Evolutionary conservation across 2,888 invertebrate species (phyloP).

Genomic region (Orchesellides sinensis): DNA sequence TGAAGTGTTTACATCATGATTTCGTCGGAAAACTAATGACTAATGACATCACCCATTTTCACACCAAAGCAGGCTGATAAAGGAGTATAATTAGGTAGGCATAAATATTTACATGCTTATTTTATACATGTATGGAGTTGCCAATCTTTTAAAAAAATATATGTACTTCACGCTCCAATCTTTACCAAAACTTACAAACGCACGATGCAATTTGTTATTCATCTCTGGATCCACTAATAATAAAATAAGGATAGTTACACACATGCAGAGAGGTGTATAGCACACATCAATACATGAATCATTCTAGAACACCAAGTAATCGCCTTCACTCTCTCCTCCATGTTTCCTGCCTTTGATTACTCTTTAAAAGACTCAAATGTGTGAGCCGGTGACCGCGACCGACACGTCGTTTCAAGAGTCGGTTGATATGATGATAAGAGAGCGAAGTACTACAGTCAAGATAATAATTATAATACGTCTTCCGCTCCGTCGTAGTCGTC

Average conservation of each 20-base stretch:
- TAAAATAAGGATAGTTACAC: too few relatives aligned
- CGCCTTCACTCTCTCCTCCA: not conserved
- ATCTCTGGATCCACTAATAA: too few relatives aligned
- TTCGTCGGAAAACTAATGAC: conserved; percentile 15
- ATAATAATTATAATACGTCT: conserved; percentile 60
- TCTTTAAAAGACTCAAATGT: not conserved
- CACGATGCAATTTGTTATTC: too few relatives aligned
- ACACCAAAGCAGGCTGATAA: conserved; percentile 19
- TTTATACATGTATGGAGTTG: conserved; percentile 38
- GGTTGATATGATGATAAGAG: conserved; percentile 60
- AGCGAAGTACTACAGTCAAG: conserved; percentile 55
- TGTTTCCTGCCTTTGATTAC: not conserved
- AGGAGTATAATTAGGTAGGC: conserved; percentile 13
- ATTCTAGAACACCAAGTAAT: not conserved
- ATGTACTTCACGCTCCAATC: not conserved
- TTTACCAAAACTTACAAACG: not conserved
- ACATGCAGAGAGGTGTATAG: too few relatives aligned
- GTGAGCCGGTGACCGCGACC: too few relatives aligned
- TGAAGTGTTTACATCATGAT: conserved; percentile 14
- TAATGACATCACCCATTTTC: conserved; percentile 59
- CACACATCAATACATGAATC: not conserved
- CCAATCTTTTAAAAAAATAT: not conserved
- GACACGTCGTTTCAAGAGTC: not conserved
- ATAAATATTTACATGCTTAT: not conserved
- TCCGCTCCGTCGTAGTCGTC: conserved; percentile 25